Base-by-base conservation (phyloP, 2,797 vertebrate species). In the Acanthis flammea region DNA sequence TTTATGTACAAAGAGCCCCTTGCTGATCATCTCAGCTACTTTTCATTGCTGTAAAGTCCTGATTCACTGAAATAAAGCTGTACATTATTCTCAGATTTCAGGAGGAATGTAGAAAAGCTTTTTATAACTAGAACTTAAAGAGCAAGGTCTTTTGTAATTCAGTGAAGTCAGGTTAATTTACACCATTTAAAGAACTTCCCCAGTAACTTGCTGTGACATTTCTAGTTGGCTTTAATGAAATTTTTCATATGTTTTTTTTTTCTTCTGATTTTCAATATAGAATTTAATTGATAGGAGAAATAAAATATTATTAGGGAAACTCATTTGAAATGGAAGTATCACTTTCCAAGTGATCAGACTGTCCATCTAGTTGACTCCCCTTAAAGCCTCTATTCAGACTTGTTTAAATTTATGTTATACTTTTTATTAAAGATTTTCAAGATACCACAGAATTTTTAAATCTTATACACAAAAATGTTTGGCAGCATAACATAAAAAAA, bases 271-370 rank as follows among this genome's bases (percentile, higher is more conserved):
- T 97, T 95, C 79, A 83, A 85, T 92, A 94, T 72, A 76, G 27
- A 95, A 95, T 96, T 96, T 94, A 97, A 93, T 96, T 83, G 79
- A 94, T 68, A 94, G 50, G 78, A 48, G 50, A 62, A 94, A 92
- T 95, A 79, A 96, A 97, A 92, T 86, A 94, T 91, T 94, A 95
- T 94, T 75, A 96, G 83, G 88, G 86, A 94, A 95, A 78, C 73
- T 66, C 22, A 85, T 95, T 97, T 97, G 86, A 95, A 94, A 90
- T 95, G 66, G 66, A 96, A 95, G 54, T 60, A 93, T 77, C 72
- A 92, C 51, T 90, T 97, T 97, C 76, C 61, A 95, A 96, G 81
- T 33, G 86, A 97, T 96, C 92, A 95, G 91, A 90, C 79, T 95
- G 86, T 88, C 91, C 68, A 86, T 79, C 92, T 96, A 96, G 88